These are phyloP conservation scores for Lagopus leucura DNA, from an alignment of 2,113 vertebrate genomes.

Conservation along the genomic window DNA sequence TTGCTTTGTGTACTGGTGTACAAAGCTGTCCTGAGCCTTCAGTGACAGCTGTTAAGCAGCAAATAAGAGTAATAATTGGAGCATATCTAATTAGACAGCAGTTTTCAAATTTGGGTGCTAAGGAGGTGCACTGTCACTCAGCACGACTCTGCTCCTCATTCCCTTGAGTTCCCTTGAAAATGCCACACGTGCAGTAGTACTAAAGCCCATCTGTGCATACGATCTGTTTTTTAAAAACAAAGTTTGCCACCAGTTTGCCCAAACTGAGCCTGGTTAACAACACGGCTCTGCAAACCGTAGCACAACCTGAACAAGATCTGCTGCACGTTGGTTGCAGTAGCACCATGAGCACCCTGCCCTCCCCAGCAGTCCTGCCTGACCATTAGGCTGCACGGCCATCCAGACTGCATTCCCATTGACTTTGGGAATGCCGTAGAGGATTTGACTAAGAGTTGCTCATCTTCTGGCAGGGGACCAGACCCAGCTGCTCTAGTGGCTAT, in stretches of 20 bases:
- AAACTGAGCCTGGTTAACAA: neutral
- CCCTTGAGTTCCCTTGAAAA: neutral
- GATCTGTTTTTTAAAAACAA: neutral
- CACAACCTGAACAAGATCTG: neutral
- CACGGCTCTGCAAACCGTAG: neutral
- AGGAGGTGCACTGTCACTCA: neutral
- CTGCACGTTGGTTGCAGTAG: neutral
- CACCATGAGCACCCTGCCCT: neutral
- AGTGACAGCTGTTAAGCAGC: constrained; percentile 1
- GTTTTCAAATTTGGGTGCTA: neutral
- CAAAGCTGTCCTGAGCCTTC: constrained; percentile 33
- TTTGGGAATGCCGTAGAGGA: neutral
- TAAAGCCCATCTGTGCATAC: neutral
- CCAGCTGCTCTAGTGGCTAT: neutral
- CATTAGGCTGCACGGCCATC: fast-evolving
- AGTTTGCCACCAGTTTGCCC: neutral
- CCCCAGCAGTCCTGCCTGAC: neutral
- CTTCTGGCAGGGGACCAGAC: neutral
- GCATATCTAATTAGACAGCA: constrained; percentile 12
- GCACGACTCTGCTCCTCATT: neutral
- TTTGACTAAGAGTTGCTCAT: neutral
- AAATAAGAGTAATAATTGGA: constrained; percentile 35
- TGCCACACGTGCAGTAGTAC: fast-evolving
- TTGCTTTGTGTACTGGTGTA: neutral
- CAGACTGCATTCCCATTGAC: neutral